A percentile compares a stretch with the other conserved stretches of the same genome.
phyloP scores from a whole-genome alignment of 2,113 vertebrate genomes.

The Oncorhynchus gorbuscha region DNA sequence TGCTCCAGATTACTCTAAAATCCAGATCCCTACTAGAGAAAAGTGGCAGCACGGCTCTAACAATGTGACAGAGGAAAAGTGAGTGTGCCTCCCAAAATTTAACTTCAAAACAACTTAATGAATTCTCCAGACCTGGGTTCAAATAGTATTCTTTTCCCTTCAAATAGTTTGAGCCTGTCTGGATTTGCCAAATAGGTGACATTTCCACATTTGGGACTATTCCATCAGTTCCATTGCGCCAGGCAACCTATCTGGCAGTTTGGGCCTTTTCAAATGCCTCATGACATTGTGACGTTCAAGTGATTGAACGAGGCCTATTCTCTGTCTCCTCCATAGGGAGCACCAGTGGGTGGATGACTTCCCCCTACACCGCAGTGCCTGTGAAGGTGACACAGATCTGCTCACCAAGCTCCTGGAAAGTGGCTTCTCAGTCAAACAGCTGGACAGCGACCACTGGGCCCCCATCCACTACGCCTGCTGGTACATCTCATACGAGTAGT shows the following conservation, averaged over 20 bases:
- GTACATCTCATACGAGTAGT: slow-evolving; percentile 62
- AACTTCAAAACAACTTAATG: no score
- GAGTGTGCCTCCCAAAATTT: slow-evolving; percentile 12
- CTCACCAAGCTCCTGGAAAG: slow-evolving; percentile 87
- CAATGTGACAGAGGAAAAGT: slow-evolving; percentile 97
- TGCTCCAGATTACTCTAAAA: slow-evolving; percentile 97
- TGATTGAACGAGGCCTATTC: no score
- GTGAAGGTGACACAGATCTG: slow-evolving; percentile 92
- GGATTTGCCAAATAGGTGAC: no score
- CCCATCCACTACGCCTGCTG: slow-evolving; percentile 98
- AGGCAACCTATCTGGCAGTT: no score
- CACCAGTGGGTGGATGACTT: slow-evolving; percentile 99
- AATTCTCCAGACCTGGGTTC: no score
- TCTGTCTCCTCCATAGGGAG: slow-evolving; percentile 73
- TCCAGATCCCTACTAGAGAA: slow-evolving; percentile 95
- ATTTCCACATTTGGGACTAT: no score
- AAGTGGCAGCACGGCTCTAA: slow-evolving; percentile 93
- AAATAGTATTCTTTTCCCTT: no score
- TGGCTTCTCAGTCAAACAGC: slow-evolving; percentile 93
- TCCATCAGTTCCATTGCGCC: no score
- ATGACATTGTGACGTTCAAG: no score
- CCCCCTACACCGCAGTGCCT: slow-evolving; percentile 95
- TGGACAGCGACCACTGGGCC: slow-evolving; percentile 98
- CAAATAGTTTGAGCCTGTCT: no score
- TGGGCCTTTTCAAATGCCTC: no score